A percentile compares a stretch with the other conserved stretches of the same genome.
phyloP scores from a whole-genome alignment of 2,113 vertebrate genomes.

The Oreochromis aureus region DNA sequence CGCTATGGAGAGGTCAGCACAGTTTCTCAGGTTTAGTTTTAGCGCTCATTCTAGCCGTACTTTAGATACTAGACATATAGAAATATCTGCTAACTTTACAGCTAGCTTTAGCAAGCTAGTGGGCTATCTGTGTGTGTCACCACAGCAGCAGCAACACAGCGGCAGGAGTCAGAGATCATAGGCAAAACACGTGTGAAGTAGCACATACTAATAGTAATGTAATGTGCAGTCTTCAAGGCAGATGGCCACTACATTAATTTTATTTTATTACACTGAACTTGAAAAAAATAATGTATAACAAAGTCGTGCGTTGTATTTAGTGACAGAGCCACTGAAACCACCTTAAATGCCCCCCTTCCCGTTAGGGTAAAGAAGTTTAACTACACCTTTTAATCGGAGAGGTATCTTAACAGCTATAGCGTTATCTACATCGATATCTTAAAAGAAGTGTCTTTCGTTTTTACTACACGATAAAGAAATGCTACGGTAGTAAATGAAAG shows the following conservation, averaged over 20 bases:
- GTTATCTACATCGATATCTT: neutral
- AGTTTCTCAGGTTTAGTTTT: accelerated
- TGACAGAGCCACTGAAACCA: neutral
- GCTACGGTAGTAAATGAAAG: neutral
- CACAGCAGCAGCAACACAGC: neutral
- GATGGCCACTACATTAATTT: neutral
- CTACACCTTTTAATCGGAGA: neutral
- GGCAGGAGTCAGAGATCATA: neutral
- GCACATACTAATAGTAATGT: neutral
- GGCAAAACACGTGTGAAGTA: neutral
- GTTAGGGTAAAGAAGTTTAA: neutral
- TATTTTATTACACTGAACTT: neutral
- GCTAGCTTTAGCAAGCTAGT: conserved; percentile 29
- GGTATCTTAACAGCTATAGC: neutral
- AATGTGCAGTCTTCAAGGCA: neutral
- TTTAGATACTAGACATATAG: neutral
- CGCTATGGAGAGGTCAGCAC: neutral
- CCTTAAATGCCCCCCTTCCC: neutral
- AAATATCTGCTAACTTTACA: neutral
- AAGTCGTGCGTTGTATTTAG: neutral
- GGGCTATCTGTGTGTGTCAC: neutral
- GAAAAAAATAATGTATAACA: neutral
- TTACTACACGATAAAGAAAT: neutral
- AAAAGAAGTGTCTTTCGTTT: neutral
- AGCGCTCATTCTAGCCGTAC: accelerated